Evolutionary conservation across 2,888 invertebrate genomes (phyloP).

Genomic region (Leptinotarsa rubiginosa): DNA sequence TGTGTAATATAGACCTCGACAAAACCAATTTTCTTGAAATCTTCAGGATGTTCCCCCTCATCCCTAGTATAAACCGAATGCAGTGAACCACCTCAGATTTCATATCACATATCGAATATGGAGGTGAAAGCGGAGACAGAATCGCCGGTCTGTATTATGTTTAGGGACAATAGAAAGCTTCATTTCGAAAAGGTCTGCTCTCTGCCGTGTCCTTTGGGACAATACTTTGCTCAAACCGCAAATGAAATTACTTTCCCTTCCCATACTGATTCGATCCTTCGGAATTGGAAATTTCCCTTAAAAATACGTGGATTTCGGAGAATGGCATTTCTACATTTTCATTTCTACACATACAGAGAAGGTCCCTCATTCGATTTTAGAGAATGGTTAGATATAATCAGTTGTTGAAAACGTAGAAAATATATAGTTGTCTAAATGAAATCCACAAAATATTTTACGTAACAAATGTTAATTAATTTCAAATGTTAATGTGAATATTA

Average conservation of each 20-base stretch:
- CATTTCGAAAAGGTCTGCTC: constrained; percentile 52
- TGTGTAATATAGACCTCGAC: neutral
- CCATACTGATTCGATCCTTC: constrained; percentile 37
- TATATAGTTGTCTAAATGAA: too few relatives aligned
- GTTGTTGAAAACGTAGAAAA: too few relatives aligned
- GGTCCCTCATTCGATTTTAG: too few relatives aligned
- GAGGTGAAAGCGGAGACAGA: constrained; percentile 43
- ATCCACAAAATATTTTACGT: too few relatives aligned
- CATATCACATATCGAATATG: constrained; percentile 31
- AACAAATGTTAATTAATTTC: too few relatives aligned
- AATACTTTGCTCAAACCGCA: constrained; percentile 48
- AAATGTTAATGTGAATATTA: too few relatives aligned
- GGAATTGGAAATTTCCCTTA: constrained; percentile 32
- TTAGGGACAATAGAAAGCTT: constrained; percentile 53
- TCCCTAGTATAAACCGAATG: constrained; percentile 11
- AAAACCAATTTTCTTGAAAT: constrained; percentile 2
- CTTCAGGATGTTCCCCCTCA: neutral
- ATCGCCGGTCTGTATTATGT: constrained; percentile 47
- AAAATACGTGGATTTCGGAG: constrained; percentile 2
- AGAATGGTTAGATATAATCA: too few relatives aligned
- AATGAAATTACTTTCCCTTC: constrained; percentile 46
- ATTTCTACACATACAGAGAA: neutral
- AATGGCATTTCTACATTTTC: neutral
- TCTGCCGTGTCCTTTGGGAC: constrained; percentile 48
- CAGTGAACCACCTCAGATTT: constrained; percentile 25